A percentile compares a stretch with the other conserved stretches of the same genome.
Evolutionary conservation across 2,888 invertebrate species (phyloP).

Genomic region (Ceriagrion tenellum): DNA sequence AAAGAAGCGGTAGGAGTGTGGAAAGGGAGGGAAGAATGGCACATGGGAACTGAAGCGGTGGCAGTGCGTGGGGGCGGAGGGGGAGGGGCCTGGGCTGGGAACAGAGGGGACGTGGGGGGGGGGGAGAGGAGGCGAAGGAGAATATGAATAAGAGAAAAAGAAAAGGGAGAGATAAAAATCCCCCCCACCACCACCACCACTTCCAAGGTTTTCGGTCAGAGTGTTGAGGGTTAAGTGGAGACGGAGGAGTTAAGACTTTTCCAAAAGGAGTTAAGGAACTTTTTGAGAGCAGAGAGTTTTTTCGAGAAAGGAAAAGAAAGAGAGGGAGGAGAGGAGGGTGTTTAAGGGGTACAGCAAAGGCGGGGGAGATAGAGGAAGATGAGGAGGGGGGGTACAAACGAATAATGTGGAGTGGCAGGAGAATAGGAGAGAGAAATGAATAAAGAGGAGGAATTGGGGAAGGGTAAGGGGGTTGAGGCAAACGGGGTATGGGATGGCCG

Average conservation of each 20-base stretch:
- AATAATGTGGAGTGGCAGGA: background rate
- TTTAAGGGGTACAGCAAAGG: background rate
- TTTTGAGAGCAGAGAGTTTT: constrained; percentile 3
- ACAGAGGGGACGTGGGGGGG: background rate
- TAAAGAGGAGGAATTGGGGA: background rate
- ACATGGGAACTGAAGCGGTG: background rate
- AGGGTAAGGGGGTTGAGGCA: no score
- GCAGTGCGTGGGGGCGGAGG: background rate
- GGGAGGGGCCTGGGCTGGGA: background rate
- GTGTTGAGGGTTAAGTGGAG: constrained; percentile 31
- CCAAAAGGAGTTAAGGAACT: constrained; percentile 54
- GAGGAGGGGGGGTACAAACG: no score
- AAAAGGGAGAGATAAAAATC: background rate
- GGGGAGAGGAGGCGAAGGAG: background rate
- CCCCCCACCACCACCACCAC: background rate
- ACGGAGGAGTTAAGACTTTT: constrained; percentile 43
- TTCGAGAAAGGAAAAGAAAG: background rate
- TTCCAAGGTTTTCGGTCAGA: background rate
- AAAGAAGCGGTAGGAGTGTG: background rate
- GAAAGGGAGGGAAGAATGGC: background rate
- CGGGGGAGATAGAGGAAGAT: background rate
- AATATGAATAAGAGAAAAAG: constrained; percentile 32
- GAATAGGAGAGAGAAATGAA: background rate
- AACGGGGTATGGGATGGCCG: background rate
- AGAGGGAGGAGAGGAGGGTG: background rate